These are phyloP conservation scores for Corythornis vintsioides DNA, from an alignment of 2,113 vertebrate genomes.

Conservation along the genomic window DNA sequence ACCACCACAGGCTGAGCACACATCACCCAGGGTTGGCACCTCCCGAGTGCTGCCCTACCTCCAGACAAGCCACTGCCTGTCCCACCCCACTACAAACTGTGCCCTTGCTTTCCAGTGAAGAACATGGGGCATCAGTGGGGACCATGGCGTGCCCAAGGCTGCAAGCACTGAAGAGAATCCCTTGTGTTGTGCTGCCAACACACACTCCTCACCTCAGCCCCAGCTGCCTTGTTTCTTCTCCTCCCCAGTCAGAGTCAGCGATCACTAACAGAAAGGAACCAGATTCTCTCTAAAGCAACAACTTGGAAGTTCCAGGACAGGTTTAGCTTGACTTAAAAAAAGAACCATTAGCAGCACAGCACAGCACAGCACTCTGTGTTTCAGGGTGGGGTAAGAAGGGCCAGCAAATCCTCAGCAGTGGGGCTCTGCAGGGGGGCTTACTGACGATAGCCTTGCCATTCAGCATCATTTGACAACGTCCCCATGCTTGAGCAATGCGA, in stretches of 20 bases:
- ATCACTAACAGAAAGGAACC: background rate
- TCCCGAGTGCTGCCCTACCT: background rate
- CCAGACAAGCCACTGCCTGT: background rate
- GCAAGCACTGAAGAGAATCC: background rate
- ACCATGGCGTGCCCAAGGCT: background rate
- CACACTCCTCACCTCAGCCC: background rate
- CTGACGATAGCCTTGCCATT: background rate
- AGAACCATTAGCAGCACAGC: background rate
- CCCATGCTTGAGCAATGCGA: constrained; percentile 39
- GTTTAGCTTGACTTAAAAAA: background rate
- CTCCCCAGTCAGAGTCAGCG: background rate
- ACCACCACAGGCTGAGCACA: background rate
- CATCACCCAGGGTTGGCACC: background rate
- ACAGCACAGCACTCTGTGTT: background rate
- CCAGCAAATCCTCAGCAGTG: background rate
- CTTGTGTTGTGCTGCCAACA: background rate
- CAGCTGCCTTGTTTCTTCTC: background rate
- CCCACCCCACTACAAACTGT: background rate
- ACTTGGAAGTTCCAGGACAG: background rate
- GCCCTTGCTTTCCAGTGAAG: background rate
- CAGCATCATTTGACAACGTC: constrained; percentile 16
- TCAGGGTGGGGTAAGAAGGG: background rate
- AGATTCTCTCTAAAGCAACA: background rate
- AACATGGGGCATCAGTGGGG: rapidly evolving
- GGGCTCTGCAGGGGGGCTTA: background rate